Evolutionary conservation across 1,140 invertebrate species (phyloP), one percentile per base, ranked within the genome.

Genomic region (Metopolophium dirhodum): DNA sequence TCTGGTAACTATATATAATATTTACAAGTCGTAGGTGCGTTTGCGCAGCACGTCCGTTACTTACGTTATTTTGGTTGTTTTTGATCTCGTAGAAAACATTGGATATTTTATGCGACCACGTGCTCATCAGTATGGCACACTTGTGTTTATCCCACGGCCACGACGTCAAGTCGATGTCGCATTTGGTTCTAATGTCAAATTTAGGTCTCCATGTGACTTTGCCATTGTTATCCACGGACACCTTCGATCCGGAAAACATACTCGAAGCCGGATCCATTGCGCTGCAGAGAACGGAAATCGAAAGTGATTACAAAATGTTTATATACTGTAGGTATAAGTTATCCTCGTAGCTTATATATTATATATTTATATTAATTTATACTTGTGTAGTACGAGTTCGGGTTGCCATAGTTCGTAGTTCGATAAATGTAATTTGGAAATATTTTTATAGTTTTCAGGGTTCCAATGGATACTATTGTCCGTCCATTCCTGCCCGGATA

Each of bases 341-440:
- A 11, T 37, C 22, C 7, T 35, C 51, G 23, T 20, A 82, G 8
- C 20, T 54, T 54, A 54, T 45, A 30, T 23, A 45, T 37, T 49
- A 49, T 87, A 30, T 37, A 41, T 41, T 22, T 30, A 87, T 18
- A n/a, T 88, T 49, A 20, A 23, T 68, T 9, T 77, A 83, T 94
- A 96, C 95, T 95, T 95, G 91, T 94, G 95, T 41, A 95, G 91
- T n/a, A 95, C 94, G 54, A 96, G 92, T 92, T 95, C 94, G 4
- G 95, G 95, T 54, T 93, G 94, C 95, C 95, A 96, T 41, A 95
- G 94, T 94, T 96, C 95, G 86, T 94, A 94, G 45, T 94, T 93
- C 83, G 92, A 94, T 11, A 95, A 94, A 54, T 95, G 94, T 7
- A 95, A 83, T 45, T 83, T 86, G 30, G 94, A 94, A 23, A 95